These are phyloP conservation scores for Pediacus dermestoides DNA, from an alignment of 2,888 invertebrate species.

Conservation along the genomic window DNA sequence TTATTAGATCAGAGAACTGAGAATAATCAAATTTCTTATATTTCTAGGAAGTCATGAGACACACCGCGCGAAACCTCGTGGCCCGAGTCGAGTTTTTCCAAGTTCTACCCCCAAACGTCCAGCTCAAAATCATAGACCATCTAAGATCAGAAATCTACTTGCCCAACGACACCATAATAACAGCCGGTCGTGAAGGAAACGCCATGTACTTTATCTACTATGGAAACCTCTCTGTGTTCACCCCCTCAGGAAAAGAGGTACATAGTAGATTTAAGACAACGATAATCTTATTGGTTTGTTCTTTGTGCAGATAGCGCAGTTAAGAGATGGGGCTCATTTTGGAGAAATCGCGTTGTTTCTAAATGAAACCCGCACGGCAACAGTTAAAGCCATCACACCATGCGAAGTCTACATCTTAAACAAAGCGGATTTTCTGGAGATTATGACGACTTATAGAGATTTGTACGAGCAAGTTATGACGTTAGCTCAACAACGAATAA, in stretches of 20 bases:
- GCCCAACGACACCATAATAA: conserved; percentile 4
- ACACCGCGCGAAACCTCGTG: not conserved
- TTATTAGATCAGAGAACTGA: too few species aligned
- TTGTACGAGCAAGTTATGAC: not conserved
- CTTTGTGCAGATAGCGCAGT: not conserved
- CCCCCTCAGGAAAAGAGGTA: not conserved
- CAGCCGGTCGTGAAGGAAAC: not conserved
- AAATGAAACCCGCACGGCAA: not conserved
- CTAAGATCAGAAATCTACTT: conserved; percentile 1
- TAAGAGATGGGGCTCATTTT: conserved; percentile 7
- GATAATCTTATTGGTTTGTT: too few species aligned
- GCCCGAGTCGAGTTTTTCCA: not conserved
- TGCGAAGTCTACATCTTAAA: conserved; percentile 2
- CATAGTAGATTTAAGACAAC: too few species aligned
- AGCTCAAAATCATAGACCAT: not conserved
- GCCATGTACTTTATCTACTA: not conserved
- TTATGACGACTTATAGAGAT: not conserved
- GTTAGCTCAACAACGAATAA: too few species aligned
- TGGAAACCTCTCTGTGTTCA: not conserved
- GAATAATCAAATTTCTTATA: too few species aligned
- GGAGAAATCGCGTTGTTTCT: conserved; percentile 3
- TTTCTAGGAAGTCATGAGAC: not conserved
- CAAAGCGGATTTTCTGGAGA: not conserved
- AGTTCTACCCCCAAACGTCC: not conserved
- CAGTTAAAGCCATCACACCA: not conserved